Percentiles rank a stretch among this genome's conserved stretches.
phyloP scores from a whole-genome alignment of 2,888 invertebrate species.

The Herminia tarsipennalis region DNA sequence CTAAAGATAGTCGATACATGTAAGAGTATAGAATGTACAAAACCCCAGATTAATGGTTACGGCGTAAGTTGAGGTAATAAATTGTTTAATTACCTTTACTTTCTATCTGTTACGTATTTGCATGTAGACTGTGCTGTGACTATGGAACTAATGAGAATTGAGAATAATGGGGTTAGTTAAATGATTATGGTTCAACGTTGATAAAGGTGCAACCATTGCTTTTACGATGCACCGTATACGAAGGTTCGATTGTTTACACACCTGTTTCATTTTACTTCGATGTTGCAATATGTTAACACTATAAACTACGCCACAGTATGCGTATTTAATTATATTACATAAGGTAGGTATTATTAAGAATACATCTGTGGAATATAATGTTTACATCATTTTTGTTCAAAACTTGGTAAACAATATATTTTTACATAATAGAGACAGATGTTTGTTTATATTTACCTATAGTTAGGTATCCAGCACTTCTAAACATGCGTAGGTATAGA shows the following conservation, averaged over 20 bases:
- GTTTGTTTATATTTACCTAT: conserved; percentile 31
- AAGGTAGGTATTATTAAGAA: too few relatives aligned
- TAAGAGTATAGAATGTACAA: too few relatives aligned
- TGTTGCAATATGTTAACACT: conserved; percentile 7
- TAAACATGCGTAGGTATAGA: conserved; percentile 37
- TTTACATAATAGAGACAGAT: too few relatives aligned
- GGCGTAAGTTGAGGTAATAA: not conserved
- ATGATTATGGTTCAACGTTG: conserved; percentile 8
- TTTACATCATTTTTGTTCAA: not conserved
- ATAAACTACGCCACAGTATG: not conserved
- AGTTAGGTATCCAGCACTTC: conserved; percentile 14
- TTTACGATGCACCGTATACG: too few relatives aligned
- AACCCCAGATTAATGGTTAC: too few relatives aligned
- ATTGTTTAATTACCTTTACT: conserved; percentile 7
- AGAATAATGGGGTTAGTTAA: too few relatives aligned
- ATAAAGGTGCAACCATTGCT: conserved; percentile 12
- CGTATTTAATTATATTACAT: too few relatives aligned
- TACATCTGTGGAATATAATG: not conserved
- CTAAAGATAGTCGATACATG: too few relatives aligned
- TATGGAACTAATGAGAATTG: too few relatives aligned
- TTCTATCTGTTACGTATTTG: conserved; percentile 31
- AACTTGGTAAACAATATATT: too few relatives aligned
- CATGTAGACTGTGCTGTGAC: too few relatives aligned
- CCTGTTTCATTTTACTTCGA: conserved; percentile 13
- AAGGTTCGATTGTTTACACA: too few relatives aligned